phyloP scores from a whole-genome alignment of 1,140 invertebrate genomes.

The Aphidius ervi region DNA sequence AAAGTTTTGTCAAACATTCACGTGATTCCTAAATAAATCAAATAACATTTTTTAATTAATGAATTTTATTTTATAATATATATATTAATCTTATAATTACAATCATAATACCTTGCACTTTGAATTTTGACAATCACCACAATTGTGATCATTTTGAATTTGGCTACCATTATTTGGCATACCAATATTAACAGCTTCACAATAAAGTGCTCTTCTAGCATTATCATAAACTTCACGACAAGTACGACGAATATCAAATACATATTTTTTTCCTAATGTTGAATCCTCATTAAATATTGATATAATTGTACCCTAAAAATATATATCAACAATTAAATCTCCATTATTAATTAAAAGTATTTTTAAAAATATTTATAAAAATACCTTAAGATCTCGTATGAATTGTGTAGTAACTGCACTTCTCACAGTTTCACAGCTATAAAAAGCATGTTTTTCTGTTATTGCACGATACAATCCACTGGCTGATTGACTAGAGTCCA shows the following conservation, averaged over 20 bases:
- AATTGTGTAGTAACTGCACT: constrained; percentile 84
- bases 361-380: neutral
- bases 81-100: neutral
- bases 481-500: constrained; percentile 72
- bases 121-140: constrained; percentile 45
- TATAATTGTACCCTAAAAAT: constrained; percentile 73
- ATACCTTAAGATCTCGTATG: constrained; percentile 78
- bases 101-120: constrained; percentile 41
- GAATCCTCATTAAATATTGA: constrained; percentile 88
- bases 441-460: constrained; percentile 87
- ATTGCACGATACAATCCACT: constrained; percentile 81
- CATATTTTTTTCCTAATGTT: constrained; percentile 79
- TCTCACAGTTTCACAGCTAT: constrained; percentile 84
- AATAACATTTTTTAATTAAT: constrained; percentile 11
- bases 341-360: neutral
- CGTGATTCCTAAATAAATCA: constrained; percentile 55
- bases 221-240: constrained; percentile 85
- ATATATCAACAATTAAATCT: neutral
- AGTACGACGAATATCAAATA: constrained; percentile 83
- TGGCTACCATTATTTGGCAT: constrained; percentile 42
- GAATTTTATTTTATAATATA: neutral
- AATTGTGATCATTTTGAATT: constrained; percentile 41
- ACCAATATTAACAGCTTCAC: constrained; percentile 44
- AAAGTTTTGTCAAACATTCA: constrained; percentile 56
- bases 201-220: constrained; percentile 68